Conservation (phyloP, 1,140 invertebrate genomes). For the Ctenoplectra terminalis region DNA sequence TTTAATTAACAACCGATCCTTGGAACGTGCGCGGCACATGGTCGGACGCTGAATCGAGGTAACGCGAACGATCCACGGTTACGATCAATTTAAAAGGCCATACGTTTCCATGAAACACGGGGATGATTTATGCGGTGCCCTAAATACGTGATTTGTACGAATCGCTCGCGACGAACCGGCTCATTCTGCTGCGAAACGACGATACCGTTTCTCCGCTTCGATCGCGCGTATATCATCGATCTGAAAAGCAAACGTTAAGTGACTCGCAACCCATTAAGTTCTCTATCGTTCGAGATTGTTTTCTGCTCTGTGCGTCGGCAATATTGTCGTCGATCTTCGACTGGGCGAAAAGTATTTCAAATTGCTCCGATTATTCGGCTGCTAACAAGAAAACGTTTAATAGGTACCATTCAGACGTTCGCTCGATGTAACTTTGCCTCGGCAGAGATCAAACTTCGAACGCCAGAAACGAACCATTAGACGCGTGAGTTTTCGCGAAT, state of each 20-base stretch:
- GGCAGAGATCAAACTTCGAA: background rate
- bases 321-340: background rate
- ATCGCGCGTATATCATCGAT: constrained; percentile 60
- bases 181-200: constrained; percentile 40
- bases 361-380: background rate
- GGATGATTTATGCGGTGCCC: constrained; percentile 71
- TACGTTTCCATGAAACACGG: constrained; percentile 61
- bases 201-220: constrained; percentile 29
- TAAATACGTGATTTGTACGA: constrained; percentile 62
- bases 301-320: background rate
- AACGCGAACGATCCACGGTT: constrained; percentile 39
- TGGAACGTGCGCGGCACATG: background rate
- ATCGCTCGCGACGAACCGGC: constrained; percentile 34
- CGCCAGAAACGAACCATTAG: background rate
- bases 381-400: background rate
- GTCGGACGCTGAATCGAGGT: background rate
- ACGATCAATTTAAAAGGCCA: constrained; percentile 70
- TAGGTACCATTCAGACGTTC: background rate
- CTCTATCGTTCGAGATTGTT: constrained; percentile 22
- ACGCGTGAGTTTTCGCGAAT: background rate
- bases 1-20: constrained; percentile 31
- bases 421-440: background rate
- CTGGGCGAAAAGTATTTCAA: background rate
- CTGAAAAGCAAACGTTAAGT: constrained; percentile 55
- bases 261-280: constrained; percentile 39